Evolutionary conservation across 2,113 vertebrate genomes (phyloP).

Genomic region (Patagioenas fasciata): DNA sequence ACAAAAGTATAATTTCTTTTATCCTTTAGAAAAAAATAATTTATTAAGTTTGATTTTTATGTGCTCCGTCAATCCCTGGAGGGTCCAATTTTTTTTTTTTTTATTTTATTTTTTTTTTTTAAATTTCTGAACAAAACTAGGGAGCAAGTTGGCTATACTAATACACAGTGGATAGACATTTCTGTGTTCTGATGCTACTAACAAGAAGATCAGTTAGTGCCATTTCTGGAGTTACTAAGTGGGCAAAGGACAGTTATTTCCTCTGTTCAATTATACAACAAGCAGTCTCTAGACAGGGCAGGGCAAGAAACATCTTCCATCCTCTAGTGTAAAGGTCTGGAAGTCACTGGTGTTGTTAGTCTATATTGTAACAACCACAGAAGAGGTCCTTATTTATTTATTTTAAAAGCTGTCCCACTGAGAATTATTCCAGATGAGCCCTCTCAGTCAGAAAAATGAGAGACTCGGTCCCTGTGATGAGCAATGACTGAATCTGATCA

Average conservation of each 20-base stretch:
- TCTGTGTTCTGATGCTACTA: background rate
- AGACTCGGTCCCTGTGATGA: rapidly evolving
- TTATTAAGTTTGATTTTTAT: background rate
- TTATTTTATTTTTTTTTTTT: background rate
- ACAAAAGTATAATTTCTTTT: background rate
- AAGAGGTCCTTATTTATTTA: background rate
- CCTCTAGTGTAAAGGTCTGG: background rate
- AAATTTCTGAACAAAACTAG: background rate
- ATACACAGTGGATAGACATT: background rate
- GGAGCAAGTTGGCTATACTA: background rate
- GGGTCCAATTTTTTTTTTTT: background rate
- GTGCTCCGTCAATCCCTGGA: background rate
- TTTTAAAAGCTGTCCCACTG: background rate
- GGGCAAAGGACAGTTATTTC: background rate
- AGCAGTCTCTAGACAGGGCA: background rate
- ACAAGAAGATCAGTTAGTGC: background rate
- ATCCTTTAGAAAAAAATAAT: background rate
- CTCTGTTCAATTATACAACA: background rate
- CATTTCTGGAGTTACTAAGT: background rate
- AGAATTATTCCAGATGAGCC: background rate
- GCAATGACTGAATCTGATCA: background rate
- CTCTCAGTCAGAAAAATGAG: background rate
- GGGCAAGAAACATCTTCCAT: background rate
- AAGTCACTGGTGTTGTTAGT: background rate
- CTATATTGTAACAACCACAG: background rate